Base-by-base conservation (phyloP, 2,113 vertebrate genomes). In the Lampris incognitus region DNA sequence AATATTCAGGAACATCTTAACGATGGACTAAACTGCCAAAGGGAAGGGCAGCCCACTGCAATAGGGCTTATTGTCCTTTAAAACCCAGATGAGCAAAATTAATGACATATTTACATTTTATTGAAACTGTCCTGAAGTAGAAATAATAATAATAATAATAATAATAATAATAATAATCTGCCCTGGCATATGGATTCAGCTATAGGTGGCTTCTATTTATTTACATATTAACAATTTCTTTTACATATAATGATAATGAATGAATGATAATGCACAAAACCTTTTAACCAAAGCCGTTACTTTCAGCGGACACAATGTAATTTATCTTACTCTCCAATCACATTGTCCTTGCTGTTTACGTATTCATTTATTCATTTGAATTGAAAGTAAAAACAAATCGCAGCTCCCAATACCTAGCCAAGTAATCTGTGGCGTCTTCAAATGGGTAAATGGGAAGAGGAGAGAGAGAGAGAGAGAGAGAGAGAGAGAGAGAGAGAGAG, bases 291-390 rank as follows among this genome's bases (percentile, higher is more conserved):
- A 69, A 10, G 10, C 66, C 63, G 62, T 78, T 79, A 64, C 56
- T 73, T 79, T 72, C 49, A 59, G 74, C 46, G 44, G 38, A 58
- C 69, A 67, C 59, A 37, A 71, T 49, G 42, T 63, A 60, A 66
- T 85, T 91, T 82, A 87, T 74, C 69, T 69, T 77, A 59, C 38
- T 5, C 56, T 49, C 50, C 68, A 69, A 79, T 65, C 83, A 54
- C 3, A 6, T 48, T 79, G 79, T 72, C 37, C 52, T 67, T 37
- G 58, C 70, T 74, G 59, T 85, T 82, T 76, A 59, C n/a, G 38
- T 59, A 82, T 86, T 81, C 54, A 79, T 85, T 66, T 83, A 85
- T 88, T 81, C 66, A 79, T 81, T 76, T 85, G 69, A 80, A 36
- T 66, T 80, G 75, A 71, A 63, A 67, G 58, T 49, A 70, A 78